phyloP scores from a whole-genome alignment of 2,888 invertebrate species.

The Uropetala carovei region DNA sequence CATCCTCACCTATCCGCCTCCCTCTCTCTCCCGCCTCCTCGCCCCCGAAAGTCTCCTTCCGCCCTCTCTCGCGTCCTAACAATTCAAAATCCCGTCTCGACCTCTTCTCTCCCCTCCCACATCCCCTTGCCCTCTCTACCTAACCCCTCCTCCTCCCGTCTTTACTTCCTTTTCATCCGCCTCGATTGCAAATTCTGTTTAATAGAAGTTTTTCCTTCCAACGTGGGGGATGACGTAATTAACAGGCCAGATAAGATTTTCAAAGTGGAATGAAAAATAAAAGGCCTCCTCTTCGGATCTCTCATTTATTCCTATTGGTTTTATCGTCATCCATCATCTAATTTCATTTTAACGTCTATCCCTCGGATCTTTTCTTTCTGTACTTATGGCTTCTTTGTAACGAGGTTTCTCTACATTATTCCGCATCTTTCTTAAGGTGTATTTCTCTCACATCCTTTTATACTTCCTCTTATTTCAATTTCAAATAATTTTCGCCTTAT shows the following conservation, averaged over 20 bases:
- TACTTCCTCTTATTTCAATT: too few relatives aligned
- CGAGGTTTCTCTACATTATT: neutral
- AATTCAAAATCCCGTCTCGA: neutral
- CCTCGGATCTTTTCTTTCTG: neutral
- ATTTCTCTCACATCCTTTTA: neutral
- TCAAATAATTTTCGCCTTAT: too few relatives aligned
- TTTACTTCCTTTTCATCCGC: neutral
- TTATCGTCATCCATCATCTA: neutral
- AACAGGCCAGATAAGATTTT: conserved; percentile 50
- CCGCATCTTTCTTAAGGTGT: neutral
- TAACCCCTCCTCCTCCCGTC: neutral
- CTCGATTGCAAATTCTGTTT: conserved; percentile 10
- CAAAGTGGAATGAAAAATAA: neutral
- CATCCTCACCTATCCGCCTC: too few relatives aligned
- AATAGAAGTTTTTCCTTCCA: conserved; percentile 3
- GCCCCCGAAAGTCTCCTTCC: too few relatives aligned
- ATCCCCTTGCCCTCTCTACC: too few relatives aligned
- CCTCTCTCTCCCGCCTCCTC: too few relatives aligned
- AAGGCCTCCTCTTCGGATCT: neutral
- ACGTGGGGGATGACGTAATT: conserved; percentile 34
- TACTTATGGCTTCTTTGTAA: neutral
- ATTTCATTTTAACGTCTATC: neutral
- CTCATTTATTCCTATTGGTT: neutral
- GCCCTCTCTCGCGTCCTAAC: too few relatives aligned
- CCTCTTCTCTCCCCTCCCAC: neutral